A percentile compares a stretch with the other conserved stretches of the same genome.
Conservation (phyloP, 2,797 vertebrate genomes). For the Chlorospingus semifuscus region DNA sequence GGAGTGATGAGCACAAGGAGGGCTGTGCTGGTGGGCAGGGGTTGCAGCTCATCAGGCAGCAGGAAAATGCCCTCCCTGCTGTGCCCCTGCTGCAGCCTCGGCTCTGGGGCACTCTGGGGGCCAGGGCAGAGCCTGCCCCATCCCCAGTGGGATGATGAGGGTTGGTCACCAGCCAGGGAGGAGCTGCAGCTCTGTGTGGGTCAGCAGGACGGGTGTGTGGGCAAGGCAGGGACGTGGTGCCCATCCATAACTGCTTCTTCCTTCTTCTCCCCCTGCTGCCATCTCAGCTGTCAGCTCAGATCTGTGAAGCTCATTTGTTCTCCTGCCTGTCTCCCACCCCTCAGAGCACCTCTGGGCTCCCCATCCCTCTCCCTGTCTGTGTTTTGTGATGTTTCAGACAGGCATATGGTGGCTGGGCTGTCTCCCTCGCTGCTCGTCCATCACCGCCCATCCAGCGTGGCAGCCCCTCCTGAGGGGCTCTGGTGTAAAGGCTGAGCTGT, state of each 20-base stretch:
- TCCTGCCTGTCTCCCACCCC: not conserved
- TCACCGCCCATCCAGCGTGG: not conserved
- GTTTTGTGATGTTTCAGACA: not conserved
- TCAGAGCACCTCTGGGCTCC: not conserved
- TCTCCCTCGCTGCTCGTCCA: not conserved
- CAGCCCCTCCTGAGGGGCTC: not conserved
- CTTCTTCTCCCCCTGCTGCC: not conserved
- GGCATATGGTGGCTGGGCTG: not conserved
- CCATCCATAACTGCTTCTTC: not conserved
- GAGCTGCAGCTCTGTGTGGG: not conserved
- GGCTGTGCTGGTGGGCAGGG: fast-evolving
- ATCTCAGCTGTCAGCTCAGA: not conserved
- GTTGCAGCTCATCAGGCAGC: not conserved
- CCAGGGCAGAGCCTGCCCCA: too few species aligned
- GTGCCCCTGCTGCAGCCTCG: not conserved
- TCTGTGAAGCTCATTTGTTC: not conserved
- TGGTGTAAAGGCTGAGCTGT: not conserved
- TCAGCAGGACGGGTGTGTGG: not conserved
- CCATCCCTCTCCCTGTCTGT: not conserved
- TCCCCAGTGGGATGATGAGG: too few species aligned
- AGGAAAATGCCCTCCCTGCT: not conserved
- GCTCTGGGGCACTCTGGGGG: too few species aligned
- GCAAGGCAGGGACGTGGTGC: not conserved
- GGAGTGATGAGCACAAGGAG: fast-evolving
- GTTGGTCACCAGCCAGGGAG: not conserved